Conservation (phyloP, 2,113 vertebrate genomes). For the Dicerorhinus sumatrensis region DNA sequence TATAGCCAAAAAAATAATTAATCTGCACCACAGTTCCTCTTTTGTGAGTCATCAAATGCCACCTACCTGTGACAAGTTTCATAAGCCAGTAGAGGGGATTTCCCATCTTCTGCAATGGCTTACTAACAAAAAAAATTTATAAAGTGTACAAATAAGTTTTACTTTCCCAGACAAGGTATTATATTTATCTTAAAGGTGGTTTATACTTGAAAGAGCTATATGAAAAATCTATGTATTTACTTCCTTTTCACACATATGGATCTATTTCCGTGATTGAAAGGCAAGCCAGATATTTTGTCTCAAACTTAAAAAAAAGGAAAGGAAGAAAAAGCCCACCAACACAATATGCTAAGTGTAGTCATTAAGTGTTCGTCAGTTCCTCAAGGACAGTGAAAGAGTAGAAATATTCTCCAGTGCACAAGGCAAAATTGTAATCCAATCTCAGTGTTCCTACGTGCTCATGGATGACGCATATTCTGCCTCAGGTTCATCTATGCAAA, state of each 20-base stretch:
- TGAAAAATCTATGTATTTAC: not conserved
- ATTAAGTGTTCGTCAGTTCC: not conserved
- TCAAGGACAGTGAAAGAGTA: not conserved
- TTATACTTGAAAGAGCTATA: not conserved
- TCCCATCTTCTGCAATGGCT: slow-evolving; percentile 79
- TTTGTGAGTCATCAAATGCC: slow-evolving; percentile 85
- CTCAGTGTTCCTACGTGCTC: not conserved
- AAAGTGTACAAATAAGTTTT: slow-evolving; percentile 77
- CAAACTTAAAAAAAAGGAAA: not conserved
- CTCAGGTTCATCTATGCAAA: not conserved
- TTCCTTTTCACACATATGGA: not conserved
- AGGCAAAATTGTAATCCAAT: not conserved
- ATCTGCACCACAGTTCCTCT: slow-evolving; percentile 75
- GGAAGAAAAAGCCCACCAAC: not conserved
- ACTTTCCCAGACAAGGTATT: slow-evolving; percentile 75
- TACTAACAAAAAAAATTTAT: slow-evolving; percentile 41
- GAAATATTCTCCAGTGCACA: not conserved
- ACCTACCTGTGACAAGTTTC: slow-evolving; percentile 79
- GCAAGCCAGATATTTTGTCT: not conserved
- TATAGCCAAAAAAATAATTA: slow-evolving; percentile 71
- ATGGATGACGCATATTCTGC: not conserved
- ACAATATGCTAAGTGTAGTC: not conserved
- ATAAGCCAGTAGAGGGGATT: slow-evolving; percentile 82
- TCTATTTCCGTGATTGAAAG: not conserved
- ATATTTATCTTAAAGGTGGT: slow-evolving; percentile 75